These are phyloP conservation scores for Denticeps clupeoides DNA, from an alignment of 2,797 vertebrate species.

Conservation along the genomic window DNA sequence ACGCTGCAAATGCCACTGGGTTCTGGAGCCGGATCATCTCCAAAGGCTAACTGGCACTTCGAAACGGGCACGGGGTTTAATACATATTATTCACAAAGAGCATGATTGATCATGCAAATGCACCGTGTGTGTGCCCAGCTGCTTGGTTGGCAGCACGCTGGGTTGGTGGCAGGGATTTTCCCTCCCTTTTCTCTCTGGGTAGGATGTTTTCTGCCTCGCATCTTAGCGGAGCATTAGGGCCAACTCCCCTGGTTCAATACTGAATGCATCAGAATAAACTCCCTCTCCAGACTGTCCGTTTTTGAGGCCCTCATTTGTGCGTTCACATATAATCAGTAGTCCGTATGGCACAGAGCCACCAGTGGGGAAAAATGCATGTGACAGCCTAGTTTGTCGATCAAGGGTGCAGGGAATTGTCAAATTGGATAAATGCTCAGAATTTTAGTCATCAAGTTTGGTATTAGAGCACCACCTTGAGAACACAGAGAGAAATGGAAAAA, in stretches of 20 bases:
- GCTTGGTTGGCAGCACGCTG: slow-evolving; percentile 44
- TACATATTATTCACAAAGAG: slow-evolving; percentile 71
- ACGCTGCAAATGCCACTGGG: slow-evolving; percentile 59
- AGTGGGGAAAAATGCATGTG: slow-evolving; percentile 11
- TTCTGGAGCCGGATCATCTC: slow-evolving; percentile 60
- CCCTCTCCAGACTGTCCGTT: too few species aligned
- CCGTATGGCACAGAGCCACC: slow-evolving; percentile 21
- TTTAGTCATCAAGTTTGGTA: slow-evolving; percentile 11
- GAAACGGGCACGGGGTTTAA: slow-evolving; percentile 49
- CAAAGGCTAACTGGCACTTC: slow-evolving; percentile 65
- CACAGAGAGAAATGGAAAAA: not conserved
- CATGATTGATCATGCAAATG: slow-evolving; percentile 65
- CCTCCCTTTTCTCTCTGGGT: not conserved
- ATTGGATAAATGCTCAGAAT: slow-evolving; percentile 17
- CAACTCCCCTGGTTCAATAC: too few species aligned
- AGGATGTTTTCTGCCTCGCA: too few species aligned
- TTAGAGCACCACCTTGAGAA: slow-evolving; percentile 29
- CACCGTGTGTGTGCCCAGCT: slow-evolving; percentile 49
- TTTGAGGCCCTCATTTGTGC: slow-evolving; percentile 45
- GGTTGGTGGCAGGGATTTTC: not conserved
- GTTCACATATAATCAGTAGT: slow-evolving; percentile 52
- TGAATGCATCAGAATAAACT: too few species aligned
- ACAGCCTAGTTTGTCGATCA: slow-evolving; percentile 17
- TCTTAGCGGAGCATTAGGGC: too few species aligned
- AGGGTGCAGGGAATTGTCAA: slow-evolving; percentile 23